Percentiles rank a stretch among this genome's conserved stretches.
These are phyloP conservation scores for Lycocerus yunnanus DNA, from an alignment of 2,888 invertebrate genomes.

Conservation along the genomic window DNA sequence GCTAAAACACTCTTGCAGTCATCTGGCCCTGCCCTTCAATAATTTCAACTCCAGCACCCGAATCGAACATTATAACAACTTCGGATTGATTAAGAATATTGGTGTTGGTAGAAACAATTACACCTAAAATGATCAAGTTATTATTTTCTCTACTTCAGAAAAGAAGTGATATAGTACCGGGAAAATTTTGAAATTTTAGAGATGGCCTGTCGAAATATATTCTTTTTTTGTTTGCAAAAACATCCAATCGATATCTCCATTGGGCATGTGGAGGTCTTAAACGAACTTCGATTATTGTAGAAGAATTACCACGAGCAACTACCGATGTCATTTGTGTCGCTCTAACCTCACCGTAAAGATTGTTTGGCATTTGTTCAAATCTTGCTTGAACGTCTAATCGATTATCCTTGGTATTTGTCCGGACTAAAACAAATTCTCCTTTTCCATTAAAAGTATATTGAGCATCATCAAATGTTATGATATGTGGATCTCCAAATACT, in stretches of 20 bases:
- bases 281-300: slow-evolving; percentile 85
- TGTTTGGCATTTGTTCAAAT: slow-evolving; percentile 79
- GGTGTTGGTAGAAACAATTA: slow-evolving; percentile 88
- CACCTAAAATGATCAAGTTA: slow-evolving; percentile 60
- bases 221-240: slow-evolving; percentile 82
- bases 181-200: slow-evolving; percentile 88
- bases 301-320: slow-evolving; percentile 84
- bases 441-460: slow-evolving; percentile 94
- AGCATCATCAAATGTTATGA: slow-evolving; percentile 88
- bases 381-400: slow-evolving; percentile 86
- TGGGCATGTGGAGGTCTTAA: slow-evolving; percentile 81
- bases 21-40: slow-evolving; percentile 86
- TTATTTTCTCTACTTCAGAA: not conserved
- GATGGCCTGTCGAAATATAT: slow-evolving; percentile 88
- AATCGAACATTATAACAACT: slow-evolving; percentile 92
- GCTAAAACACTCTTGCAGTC: slow-evolving; percentile 83
- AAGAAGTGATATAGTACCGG: slow-evolving; percentile 60
- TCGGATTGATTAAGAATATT: slow-evolving; percentile 92
- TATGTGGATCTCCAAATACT: slow-evolving; percentile 92
- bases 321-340: slow-evolving; percentile 83
- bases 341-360: slow-evolving; percentile 74
- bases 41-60: slow-evolving; percentile 91
- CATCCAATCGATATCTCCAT: slow-evolving; percentile 91
- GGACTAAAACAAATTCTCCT: slow-evolving; percentile 86
- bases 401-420: slow-evolving; percentile 73